Conservation (phyloP, 2,113 vertebrate species). For the Mastomys natalensis region DNA sequence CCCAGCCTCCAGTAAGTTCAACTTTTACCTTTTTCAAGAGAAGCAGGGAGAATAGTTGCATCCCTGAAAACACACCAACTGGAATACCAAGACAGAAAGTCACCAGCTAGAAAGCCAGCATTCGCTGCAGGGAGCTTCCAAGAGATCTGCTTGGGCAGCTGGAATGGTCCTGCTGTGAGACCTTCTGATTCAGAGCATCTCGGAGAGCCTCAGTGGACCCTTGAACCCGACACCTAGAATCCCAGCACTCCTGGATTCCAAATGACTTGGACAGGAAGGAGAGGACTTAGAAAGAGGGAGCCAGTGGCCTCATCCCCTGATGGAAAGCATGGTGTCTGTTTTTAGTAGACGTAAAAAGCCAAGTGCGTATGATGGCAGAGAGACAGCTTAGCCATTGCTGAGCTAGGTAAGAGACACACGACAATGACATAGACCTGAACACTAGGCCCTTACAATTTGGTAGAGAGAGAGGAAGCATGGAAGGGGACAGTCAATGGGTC, state of each 20-base stretch:
- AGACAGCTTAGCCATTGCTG: fast-evolving
- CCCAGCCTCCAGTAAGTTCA: neutral
- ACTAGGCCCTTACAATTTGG: neutral
- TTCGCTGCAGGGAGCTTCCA: neutral
- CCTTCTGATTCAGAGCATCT: neutral
- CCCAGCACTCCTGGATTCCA: neutral
- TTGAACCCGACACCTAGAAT: neutral
- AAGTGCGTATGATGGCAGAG: neutral
- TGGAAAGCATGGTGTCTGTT: neutral
- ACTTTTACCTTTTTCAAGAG: neutral
- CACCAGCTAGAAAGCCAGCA: neutral
- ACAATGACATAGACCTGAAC: neutral
- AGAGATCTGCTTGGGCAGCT: neutral
- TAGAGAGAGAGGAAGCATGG: neutral
- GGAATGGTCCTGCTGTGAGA: neutral
- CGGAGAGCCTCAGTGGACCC: neutral
- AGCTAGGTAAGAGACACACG: fast-evolving
- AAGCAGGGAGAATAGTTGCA: neutral
- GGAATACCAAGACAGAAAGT: constrained; percentile 13
- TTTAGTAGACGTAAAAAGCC: fast-evolving
- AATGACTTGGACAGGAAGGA: neutral
- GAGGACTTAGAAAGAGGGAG: neutral
- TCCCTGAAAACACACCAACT: neutral
- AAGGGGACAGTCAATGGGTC: neutral
- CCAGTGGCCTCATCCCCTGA: neutral